Base-by-base conservation (phyloP, 2,888 invertebrate species). In the Malachius bipustulatus region DNA sequence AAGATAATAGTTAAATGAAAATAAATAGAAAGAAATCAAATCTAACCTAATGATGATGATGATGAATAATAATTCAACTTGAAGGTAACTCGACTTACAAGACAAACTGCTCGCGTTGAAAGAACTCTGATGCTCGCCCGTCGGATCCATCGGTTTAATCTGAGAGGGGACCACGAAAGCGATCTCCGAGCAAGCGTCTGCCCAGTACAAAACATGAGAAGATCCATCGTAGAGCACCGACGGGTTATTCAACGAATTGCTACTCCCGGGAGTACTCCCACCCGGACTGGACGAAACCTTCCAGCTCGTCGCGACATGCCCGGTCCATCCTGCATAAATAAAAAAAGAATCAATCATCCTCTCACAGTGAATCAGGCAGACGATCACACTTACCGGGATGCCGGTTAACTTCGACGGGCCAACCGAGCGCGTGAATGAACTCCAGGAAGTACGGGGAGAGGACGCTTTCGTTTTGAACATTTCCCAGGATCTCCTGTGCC, bases 101-200 rank as follows among this genome's bases (percentile, higher is more conserved):
- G 59, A 59, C 33, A 59, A 46, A 40, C 49, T 58, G 30, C 45
- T 42, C 2, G 55, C 48, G 39, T 55, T 55, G 35, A 55, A 55
- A 32, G 44, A 47, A 11, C 43, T 36, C 27, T 43, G 46, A n/a
- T n/a, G n/a, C 30, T 53, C 55, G 3, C 39, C 14, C 12, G 44
- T 43, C 26, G 38, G 39, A 15, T 55, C 52, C 10, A 34, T 32
- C 8, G 48, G 45, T 46, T 60, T 61, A 3, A 55, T 43, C 31
- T 60, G 56, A 2, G 73, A 70, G 1, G 97, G 96, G 34, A 96
- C 85, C 11, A 97, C 78, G 64, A 97, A 94, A 2, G 94, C 91
- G 35, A 97, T 78, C 67, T 98, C 97, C 3, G 88, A 83, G 32
- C 81, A 82, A 0, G 89, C 84, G 62, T 96, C 94, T 2, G 93